Evolutionary conservation across 2,888 invertebrate genomes (phyloP), one percentile per base, ranked within the genome.

Genomic region (Philereme transversata): DNA sequence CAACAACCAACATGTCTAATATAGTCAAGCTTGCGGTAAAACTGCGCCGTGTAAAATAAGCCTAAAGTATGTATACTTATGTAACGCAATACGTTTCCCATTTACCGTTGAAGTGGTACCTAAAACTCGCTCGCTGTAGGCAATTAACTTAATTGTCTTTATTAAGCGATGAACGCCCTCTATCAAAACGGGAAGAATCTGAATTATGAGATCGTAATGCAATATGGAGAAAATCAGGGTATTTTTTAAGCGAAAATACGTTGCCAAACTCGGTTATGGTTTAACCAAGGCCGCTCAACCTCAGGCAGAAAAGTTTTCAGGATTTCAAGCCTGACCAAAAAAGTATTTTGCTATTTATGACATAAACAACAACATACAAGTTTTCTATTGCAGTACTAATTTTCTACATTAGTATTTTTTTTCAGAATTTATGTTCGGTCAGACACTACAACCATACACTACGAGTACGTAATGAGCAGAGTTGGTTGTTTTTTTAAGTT

Each of bases 91-190:
- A 79, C 75, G 74, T 58, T 77, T 73, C 64, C 73, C 71, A 69
- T 73, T 75, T 71, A 70, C 70, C 66, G 70, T 73, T 74, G 73
- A 80, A 81, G 83, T 81, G 83, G 76, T 78, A 71, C 75, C 78
- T 76, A 76, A 79, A 82, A 78, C 76, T 75, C 79, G 74, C 78
- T 76, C 74, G 75, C 76, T 76, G 64, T 59, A 65, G 74, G 78
- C 80, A 85, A 86, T 87, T 88, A 82, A 71, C 65, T 73, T 83
- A 86, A 87, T 87, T 84, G 82, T 80, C 80, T 81, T 82, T 81
- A 84, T 83, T 82, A 82, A 78, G 77, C 77, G 77, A 78, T 77
- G 79, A 82, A 72, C 75, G 81, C 77, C 80, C 79, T 78, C 64
- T 77, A 81, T 82, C 78, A 82, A 78, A 80, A 78, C 77, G 80